Evolutionary conservation across 2,797 vertebrate species (phyloP), one percentile per base, ranked within the genome.

Genomic region (Lepilemur septentrionalis): DNA sequence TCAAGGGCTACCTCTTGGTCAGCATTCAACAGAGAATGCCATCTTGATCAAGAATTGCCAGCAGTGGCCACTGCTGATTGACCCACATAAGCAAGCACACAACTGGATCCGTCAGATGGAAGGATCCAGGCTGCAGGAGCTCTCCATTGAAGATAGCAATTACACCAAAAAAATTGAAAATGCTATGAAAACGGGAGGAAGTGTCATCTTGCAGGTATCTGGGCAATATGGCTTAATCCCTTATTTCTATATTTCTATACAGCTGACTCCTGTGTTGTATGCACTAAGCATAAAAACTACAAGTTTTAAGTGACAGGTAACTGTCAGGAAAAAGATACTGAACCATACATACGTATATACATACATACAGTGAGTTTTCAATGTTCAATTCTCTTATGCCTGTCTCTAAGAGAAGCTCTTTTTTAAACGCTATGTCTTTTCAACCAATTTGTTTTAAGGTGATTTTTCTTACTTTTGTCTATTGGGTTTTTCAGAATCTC

Each of bases 21-120:
- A 97, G 63, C 97, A 97, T 46, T 97, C 98, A 13, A 91, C 95
- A 7, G 98, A 98, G 91, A 99, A 98, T 35, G 98, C 98, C 63
- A 97, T 98, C 91, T 38, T 98, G 75, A 95, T 98, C 20, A 97
- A 96, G 94, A 95, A 95, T 17, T 84, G 97, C 18, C 95, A 86
- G 41, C 94, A 90, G 32, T 98, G 98, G 98, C 98, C 98, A 0
- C 97, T 98, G 73, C 50, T 98, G 28, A 98, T 99, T 1, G 98
- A 98, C 90, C 98, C 98, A 1, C 98, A 98, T 52, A 97, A 83
- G 18, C 98, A 98, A 84, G 98, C 98, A 0, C 61, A 89, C 2
- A 87, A 25, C 76, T 99, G 98, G 98, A 98, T 99, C 73, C 90
- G 65, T 73, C 97, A 97, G 57, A 98, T 98, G 97, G 98, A 98